Evolutionary conservation across 2,888 invertebrate genomes (phyloP), one percentile per base, ranked within the genome.

Genomic region (Caenorhabditis imperialis): DNA sequence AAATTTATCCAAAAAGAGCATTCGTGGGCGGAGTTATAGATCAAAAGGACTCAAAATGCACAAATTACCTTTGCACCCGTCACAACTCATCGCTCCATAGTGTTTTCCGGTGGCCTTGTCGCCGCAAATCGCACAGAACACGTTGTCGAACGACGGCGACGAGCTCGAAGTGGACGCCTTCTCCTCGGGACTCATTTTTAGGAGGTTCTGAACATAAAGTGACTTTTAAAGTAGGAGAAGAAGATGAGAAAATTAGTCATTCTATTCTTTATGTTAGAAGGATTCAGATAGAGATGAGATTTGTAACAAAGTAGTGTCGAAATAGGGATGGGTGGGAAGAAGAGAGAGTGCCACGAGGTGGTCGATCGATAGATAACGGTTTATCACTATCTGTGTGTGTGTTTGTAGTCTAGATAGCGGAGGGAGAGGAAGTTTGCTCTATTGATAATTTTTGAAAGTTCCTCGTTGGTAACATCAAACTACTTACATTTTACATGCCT

Each of bases 51-150:
- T n/a, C n/a, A n/a, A n/a, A n/a, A n/a, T n/a, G n/a, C n/a, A n/a
- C n/a, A n/a, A n/a, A n/a, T 22, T 47, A 79, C 84, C 86, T 75
- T 86, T 86, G 53, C 86, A 86, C 33, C 86, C 86, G 60, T 86
- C 86, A 60, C 86, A 86, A 27, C 81, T 81, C 42, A 84, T 69
- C 20, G 83, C 85, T 44, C 79, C 85, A 48, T 86, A 86, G 60
- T 86, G 86, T 69, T 81, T 83, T n/a, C 87, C 87, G 27, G 87
- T 87, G 7, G 85, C 86, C 44, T 70, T 76, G 75, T 87, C 87
- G 7, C 83, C 82, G 62, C 86, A 86, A 70, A 86, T 85, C 30
- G 77, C 75, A 40, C 81, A 81, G 25, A 70, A 53, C n/a, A 61
- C 70, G 42, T 62, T 70, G 37, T 75, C 75, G 20, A 74, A 69